Evolutionary conservation across 2,113 vertebrate genomes (phyloP).

Genomic region (Condylura cristata): DNA sequence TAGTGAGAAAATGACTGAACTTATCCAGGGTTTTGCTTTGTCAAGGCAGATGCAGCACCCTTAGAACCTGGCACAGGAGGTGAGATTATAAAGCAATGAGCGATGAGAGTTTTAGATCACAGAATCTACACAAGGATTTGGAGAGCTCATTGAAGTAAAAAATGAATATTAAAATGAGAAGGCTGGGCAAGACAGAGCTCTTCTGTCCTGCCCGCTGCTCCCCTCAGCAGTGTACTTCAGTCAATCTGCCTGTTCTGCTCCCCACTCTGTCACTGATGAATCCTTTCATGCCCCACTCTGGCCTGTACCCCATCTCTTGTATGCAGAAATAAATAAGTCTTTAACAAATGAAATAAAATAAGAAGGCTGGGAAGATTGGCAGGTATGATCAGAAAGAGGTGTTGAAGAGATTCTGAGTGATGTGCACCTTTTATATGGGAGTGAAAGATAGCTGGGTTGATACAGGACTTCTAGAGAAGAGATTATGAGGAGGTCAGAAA

Average conservation of each 20-base stretch:
- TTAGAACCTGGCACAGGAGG: background rate
- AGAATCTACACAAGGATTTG: background rate
- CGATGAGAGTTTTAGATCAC: background rate
- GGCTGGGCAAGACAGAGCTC: too few relatives aligned
- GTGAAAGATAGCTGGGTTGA: background rate
- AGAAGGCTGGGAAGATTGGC: background rate
- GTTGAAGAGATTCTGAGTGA: background rate
- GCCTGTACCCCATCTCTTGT: too few relatives aligned
- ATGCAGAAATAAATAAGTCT: too few relatives aligned
- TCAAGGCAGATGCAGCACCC: background rate
- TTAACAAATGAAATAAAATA: too few relatives aligned
- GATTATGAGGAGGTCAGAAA: background rate
- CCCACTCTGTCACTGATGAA: too few relatives aligned
- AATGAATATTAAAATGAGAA: background rate
- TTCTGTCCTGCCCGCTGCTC: too few relatives aligned
- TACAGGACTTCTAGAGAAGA: background rate
- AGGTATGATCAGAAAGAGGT: background rate
- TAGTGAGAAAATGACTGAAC: background rate
- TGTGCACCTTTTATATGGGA: background rate
- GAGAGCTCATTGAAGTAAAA: background rate
- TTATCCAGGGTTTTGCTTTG: background rate
- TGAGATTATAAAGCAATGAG: background rate
- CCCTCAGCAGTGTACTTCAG: too few relatives aligned
- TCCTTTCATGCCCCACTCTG: too few relatives aligned
- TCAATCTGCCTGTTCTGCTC: too few relatives aligned